Percentiles rank a stretch among this genome's conserved stretches.
Conservation (phyloP, 2,113 vertebrate genomes). For the Chrysemys picta region DNA sequence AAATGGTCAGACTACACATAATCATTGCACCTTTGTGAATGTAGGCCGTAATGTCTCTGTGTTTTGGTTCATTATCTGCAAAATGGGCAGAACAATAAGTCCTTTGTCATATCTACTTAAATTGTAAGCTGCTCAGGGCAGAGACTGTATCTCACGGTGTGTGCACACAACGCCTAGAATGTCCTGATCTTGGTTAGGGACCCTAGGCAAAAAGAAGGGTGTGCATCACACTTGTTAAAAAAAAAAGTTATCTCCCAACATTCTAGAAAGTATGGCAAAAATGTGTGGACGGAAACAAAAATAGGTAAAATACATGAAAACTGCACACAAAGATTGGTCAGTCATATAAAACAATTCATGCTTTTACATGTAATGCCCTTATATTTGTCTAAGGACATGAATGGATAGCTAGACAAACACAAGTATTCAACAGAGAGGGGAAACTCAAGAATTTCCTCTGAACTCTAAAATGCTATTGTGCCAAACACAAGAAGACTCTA, state of each 20-base stretch:
- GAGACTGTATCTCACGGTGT: neutral
- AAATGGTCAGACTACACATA: neutral
- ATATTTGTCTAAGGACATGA: fast-evolving
- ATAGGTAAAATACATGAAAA: neutral
- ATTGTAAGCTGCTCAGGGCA: neutral
- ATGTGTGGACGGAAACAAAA: neutral
- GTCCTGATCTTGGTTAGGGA: neutral
- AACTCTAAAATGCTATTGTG: neutral
- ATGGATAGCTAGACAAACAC: neutral
- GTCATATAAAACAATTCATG: neutral
- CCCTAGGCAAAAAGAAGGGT: neutral
- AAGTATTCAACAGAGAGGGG: neutral
- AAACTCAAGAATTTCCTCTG: neutral
- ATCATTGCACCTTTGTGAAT: neutral
- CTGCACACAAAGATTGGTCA: neutral
- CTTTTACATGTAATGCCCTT: neutral
- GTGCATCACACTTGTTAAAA: neutral
- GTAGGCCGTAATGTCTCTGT: neutral
- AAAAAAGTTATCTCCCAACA: neutral
- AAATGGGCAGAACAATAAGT: neutral
- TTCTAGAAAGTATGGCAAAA: neutral
- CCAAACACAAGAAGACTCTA: neutral
- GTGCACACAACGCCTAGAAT: neutral
- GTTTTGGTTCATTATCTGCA: neutral
- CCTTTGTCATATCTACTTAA: neutral